Evolutionary conservation across 2,888 invertebrate species (phyloP).

Genomic region (Fissipunctia ypsillon): DNA sequence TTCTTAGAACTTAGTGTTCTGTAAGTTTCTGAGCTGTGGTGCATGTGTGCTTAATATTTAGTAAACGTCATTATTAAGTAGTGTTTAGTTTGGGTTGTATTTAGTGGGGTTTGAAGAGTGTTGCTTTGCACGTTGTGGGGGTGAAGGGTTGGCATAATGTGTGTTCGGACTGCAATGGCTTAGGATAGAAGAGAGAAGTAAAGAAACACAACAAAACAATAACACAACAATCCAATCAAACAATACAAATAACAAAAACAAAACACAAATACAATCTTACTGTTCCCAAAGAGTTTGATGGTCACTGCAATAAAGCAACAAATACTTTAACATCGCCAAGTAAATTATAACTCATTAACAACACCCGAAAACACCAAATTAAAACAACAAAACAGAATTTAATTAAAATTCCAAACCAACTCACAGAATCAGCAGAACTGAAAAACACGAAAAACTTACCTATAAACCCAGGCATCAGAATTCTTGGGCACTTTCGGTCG

Average conservation of each 20-base stretch:
- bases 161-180: background rate
- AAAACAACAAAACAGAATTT: constrained; percentile 59
- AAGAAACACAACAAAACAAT: too few relatives aligned
- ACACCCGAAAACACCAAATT: constrained; percentile 51
- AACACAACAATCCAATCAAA: too few relatives aligned
- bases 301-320: constrained; percentile 22
- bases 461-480: constrained; percentile 68
- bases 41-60: constrained; percentile 61
- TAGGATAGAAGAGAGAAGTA: background rate
- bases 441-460: constrained; percentile 63
- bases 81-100: constrained; percentile 30
- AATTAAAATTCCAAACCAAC: constrained; percentile 58
- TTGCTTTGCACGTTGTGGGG: background rate
- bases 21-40: constrained; percentile 58
- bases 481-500: constrained; percentile 74
- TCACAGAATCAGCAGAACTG: constrained; percentile 48
- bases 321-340: constrained; percentile 25
- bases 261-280: too few relatives aligned
- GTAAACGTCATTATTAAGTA: constrained; percentile 52
- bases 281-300: background rate
- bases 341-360: constrained; percentile 50
- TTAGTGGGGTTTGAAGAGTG: constrained; percentile 18
- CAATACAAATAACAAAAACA: too few relatives aligned
- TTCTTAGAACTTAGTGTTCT: constrained; percentile 66
- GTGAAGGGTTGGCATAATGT: background rate